phyloP scores from a whole-genome alignment of 2,888 invertebrate genomes.

The Zootermopsis nevadensis region DNA sequence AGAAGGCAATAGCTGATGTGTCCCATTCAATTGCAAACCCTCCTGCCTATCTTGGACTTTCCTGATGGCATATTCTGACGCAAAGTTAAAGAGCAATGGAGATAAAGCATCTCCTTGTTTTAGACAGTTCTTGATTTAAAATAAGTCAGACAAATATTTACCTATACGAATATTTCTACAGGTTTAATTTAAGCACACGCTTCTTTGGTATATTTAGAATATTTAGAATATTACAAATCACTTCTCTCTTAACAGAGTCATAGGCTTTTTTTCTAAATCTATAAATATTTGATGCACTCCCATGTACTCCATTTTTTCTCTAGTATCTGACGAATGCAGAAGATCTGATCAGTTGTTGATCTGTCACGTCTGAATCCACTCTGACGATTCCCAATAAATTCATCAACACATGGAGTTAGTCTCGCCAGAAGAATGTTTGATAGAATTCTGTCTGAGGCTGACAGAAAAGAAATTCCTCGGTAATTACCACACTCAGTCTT shows the following conservation, averaged over 20 bases:
- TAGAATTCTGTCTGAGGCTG: background rate
- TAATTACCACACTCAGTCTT: too few species aligned
- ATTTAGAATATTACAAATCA: background rate
- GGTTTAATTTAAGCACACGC: background rate
- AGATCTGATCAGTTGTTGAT: background rate
- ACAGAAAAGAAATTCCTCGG: background rate
- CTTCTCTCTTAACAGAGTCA: too few species aligned
- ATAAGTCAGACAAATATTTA: too few species aligned
- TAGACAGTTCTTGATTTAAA: too few species aligned
- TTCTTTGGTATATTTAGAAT: background rate
- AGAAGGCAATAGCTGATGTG: too few species aligned
- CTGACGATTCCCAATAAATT: background rate
- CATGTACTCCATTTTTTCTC: background rate
- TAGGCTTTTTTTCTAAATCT: background rate
- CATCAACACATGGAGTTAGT: background rate
- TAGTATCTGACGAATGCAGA: background rate
- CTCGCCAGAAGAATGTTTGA: background rate
- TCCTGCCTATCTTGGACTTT: too few species aligned
- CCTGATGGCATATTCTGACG: too few species aligned
- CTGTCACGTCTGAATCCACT: constrained; percentile 2
- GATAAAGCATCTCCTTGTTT: too few species aligned
- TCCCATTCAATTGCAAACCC: too few species aligned
- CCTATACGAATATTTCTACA: background rate
- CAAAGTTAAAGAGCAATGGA: too few species aligned
- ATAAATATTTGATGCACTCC: background rate